Percentiles rank a stretch among this genome's conserved stretches.
Evolutionary conservation across 2,888 invertebrate genomes (phyloP).

Genomic region (Desoria tigrina): DNA sequence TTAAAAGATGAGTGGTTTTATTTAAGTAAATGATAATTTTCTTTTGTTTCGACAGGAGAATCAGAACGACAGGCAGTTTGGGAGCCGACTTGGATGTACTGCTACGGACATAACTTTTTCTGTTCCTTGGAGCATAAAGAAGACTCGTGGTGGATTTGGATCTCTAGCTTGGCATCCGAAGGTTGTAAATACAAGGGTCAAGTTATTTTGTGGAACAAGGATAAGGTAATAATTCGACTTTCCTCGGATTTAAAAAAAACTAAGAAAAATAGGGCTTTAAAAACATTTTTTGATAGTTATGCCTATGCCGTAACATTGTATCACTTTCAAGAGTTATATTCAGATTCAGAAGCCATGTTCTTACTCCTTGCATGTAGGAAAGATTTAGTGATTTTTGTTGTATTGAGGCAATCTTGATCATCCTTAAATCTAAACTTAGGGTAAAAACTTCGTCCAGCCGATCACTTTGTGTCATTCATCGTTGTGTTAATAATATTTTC

Average conservation of each 20-base stretch:
- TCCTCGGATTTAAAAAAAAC: too few relatives aligned
- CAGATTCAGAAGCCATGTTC: too few relatives aligned
- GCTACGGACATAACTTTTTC: constrained; percentile 42
- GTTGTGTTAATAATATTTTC: too few relatives aligned
- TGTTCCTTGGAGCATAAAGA: constrained; percentile 34
- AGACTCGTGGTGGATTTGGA: constrained; percentile 42
- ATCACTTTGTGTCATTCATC: too few relatives aligned
- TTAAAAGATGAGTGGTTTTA: background rate
- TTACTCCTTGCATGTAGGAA: too few relatives aligned
- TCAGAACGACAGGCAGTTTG: constrained; percentile 29
- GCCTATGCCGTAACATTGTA: too few relatives aligned
- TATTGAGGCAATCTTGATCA: too few relatives aligned
- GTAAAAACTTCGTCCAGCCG: too few relatives aligned
- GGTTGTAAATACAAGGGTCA: constrained; percentile 21
- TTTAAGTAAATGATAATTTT: constrained; percentile 13
- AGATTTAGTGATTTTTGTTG: too few relatives aligned
- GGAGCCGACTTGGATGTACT: constrained; percentile 47
- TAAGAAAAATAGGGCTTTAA: background rate
- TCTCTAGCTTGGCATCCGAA: constrained; percentile 27
- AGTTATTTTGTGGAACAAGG: constrained; percentile 35
- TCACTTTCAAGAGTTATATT: too few relatives aligned
- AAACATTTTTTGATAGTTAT: background rate
- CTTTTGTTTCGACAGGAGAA: background rate
- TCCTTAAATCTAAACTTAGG: too few relatives aligned
- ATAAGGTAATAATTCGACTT: too few relatives aligned